Conservation (phyloP, 2,888 invertebrate genomes). For the Smittia aterrima region DNA sequence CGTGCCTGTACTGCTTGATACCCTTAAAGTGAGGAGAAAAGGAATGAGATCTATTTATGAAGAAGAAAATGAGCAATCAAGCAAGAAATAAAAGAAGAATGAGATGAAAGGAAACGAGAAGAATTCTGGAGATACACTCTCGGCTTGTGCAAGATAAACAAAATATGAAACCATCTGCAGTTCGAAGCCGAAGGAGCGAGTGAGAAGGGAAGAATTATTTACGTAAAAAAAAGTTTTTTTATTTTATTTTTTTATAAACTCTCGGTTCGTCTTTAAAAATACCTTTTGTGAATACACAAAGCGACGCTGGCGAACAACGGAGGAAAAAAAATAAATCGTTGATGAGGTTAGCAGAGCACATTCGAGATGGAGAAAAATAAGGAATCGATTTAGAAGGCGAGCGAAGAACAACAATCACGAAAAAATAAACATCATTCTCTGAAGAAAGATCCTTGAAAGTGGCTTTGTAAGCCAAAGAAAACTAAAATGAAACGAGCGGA, state of each 20-base stretch:
- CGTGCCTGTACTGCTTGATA: background rate
- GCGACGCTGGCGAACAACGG: background rate
- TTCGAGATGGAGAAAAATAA: background rate
- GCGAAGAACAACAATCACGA: background rate
- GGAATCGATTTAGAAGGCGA: conserved; percentile 17
- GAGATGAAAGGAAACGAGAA: conserved; percentile 10
- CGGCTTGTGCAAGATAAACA: conserved; percentile 37
- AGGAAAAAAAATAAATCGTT: conserved; percentile 37
- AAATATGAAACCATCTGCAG: conserved; percentile 39
- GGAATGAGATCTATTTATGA: conserved; percentile 26
- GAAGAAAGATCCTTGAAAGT: conserved; percentile 24
- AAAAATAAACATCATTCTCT: conserved; percentile 34
- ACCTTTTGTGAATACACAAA: conserved; percentile 41
- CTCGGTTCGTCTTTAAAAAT: conserved; percentile 29
- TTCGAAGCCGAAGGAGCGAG: conserved; percentile 20
- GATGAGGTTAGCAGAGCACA: conserved; percentile 34
- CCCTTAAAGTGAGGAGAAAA: conserved; percentile 17
- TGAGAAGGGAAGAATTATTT: conserved; percentile 16
- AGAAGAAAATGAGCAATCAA: conserved; percentile 40
- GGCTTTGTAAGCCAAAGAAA: conserved; percentile 13
- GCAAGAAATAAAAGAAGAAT: conserved; percentile 17
- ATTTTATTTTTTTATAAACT: conserved; percentile 38
- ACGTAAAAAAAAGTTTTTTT: conserved; percentile 28
- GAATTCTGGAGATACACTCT: conserved; percentile 6
- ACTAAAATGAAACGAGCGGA: background rate